Conservation (phyloP, 2,888 invertebrate species). For the Lomographa bimaculata region DNA sequence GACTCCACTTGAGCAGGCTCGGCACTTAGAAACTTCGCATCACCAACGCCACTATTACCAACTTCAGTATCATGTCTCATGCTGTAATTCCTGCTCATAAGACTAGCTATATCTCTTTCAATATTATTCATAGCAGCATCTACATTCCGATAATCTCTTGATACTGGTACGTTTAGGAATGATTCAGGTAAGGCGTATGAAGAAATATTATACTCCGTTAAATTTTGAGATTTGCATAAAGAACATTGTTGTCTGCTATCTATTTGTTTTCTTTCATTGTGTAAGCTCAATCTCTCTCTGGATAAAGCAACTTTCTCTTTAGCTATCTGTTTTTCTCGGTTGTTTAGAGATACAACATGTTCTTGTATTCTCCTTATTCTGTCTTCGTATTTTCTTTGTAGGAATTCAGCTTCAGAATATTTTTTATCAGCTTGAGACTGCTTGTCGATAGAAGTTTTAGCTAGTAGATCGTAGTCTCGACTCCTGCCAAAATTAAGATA, state of each 20-base stretch:
- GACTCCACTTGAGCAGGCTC: conserved; percentile 41
- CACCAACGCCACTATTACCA: conserved; percentile 27
- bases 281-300: conserved; percentile 81
- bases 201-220: conserved; percentile 41
- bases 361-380: conserved; percentile 82
- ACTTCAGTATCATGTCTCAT: conserved; percentile 48
- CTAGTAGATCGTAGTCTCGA: conserved; percentile 78
- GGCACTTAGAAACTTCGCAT: conserved; percentile 33
- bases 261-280: conserved; percentile 78
- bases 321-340: conserved; percentile 84
- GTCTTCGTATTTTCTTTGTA: conserved; percentile 82
- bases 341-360: conserved; percentile 79
- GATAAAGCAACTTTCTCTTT: conserved; percentile 84
- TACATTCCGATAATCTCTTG: conserved; percentile 55
- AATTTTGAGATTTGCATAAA: conserved; percentile 63
- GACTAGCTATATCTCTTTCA: conserved; percentile 67
- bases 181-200: conserved; percentile 51
- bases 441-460: conserved; percentile 82
- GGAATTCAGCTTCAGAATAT: conserved; percentile 79
- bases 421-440: conserved; percentile 83
- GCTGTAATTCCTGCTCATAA: conserved; percentile 59
- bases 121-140: conserved; percentile 61
- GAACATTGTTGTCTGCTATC: conserved; percentile 70
- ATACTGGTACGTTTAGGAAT: conserved; percentile 50
- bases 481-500: conserved; percentile 46